Evolutionary conservation across 2,113 vertebrate genomes (phyloP), one percentile per base, ranked within the genome.

Genomic region (Eudyptes chrysolophus): DNA sequence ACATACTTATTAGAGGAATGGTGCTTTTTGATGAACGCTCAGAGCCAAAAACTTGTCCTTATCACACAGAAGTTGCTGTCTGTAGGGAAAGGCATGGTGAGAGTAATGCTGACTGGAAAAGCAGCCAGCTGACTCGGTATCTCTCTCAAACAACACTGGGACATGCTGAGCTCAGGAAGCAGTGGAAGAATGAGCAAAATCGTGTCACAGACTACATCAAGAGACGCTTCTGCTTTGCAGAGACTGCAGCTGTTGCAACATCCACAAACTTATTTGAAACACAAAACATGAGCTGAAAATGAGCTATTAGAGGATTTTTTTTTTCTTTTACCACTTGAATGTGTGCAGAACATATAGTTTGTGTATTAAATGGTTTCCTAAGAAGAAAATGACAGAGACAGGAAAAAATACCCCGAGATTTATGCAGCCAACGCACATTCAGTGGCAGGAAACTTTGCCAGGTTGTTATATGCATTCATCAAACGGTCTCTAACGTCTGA

Each of bases 111-210:
- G 84, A n/a, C 36, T 77, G 82, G 46, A 93, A 93, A 78, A 82
- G 80, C 79, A 78, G 91, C 46, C 93, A 89, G 93, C 77, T 89
- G 89, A 89, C 72, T 85, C 1, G 0, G 0, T 87, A 95, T 87
- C 94, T 84, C 77, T 52, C 72, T 64, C 72, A 38, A 79, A 84
- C 87, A 95, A 87, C 77, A 38, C 8, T 46, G 48, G 61, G 84
- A 93, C 89, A 52, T 76, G 81, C 89, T 94, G 93, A 87, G 92
- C 81, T 79, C 84, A 95, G 93, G 84, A 87, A 76, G 70, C 69
- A 42, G 61, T 2, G 24, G 57, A 76, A 92, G 55, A 95, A 87
- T 17, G 40, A 91, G 61, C 34, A 94, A 89, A 95, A 89, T 51
- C 60, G 64, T 18, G 57, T 60, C 61, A 84, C 26, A 79, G 64